These are phyloP conservation scores for Dromaius novaehollandiae DNA, from an alignment of 2,113 vertebrate genomes.

Conservation along the genomic window DNA sequence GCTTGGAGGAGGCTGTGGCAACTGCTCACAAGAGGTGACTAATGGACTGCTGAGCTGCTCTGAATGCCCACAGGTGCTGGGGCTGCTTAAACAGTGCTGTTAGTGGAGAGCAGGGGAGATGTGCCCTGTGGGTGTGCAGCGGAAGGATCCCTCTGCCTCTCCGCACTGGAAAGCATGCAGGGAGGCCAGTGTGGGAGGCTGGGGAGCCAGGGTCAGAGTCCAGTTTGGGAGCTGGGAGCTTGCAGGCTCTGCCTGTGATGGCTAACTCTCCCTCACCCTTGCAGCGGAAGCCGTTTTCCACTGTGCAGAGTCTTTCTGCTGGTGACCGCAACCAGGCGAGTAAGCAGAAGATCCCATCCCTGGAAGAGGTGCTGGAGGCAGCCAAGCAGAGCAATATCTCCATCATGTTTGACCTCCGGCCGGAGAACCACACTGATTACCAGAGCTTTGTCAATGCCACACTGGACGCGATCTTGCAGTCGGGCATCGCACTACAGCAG, in stretches of 20 bases:
- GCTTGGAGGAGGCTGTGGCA: slow-evolving; percentile 22
- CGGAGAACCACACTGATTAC: slow-evolving; percentile 70
- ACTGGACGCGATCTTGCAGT: slow-evolving; percentile 71
- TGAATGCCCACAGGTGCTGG: neutral
- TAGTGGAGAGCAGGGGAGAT: neutral
- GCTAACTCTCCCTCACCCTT: neutral
- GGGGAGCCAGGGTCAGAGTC: neutral
- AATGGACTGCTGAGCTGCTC: neutral
- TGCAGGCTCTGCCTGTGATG: neutral
- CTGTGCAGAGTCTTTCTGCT: slow-evolving; percentile 73
- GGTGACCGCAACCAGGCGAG: slow-evolving; percentile 57
- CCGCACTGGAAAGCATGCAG: neutral
- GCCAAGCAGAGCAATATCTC: slow-evolving; percentile 79
- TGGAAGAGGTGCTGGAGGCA: slow-evolving; percentile 74
- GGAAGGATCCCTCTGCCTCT: neutral
- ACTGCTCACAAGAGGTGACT: neutral
- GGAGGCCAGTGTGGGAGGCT: neutral
- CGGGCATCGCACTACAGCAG: slow-evolving; percentile 71
- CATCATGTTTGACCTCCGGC: slow-evolving; percentile 89
- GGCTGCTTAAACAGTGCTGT: neutral
- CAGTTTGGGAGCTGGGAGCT: neutral
- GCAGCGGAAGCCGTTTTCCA: slow-evolving; percentile 84
- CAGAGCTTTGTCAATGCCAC: slow-evolving; percentile 74
- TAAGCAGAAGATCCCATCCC: slow-evolving; percentile 78
- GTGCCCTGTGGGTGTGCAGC: neutral